A percentile compares a stretch with the other conserved stretches of the same genome.
These are phyloP conservation scores for Pseudorhiza aurosa DNA, from an alignment of 30 jellyfish, hydroid and myxozoan genomes.

Conservation along the genomic window DNA sequence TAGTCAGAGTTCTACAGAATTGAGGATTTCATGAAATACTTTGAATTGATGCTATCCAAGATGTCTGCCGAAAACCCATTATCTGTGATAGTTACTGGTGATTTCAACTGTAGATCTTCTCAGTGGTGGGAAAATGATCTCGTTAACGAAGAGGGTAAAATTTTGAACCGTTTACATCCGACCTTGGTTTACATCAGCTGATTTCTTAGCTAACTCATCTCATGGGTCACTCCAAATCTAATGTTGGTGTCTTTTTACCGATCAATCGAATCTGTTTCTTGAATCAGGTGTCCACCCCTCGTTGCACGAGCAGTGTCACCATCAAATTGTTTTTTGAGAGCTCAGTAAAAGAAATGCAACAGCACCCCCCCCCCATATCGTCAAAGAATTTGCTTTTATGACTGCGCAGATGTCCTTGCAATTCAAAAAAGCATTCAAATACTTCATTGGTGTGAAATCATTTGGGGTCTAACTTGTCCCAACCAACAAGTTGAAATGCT, in stretches of 20 bases:
- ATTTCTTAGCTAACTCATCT: too few relatives aligned
- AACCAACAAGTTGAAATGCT: slow-evolving; percentile 33
- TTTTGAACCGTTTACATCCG: slow-evolving; percentile 26
- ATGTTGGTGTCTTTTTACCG: slow-evolving; percentile 26
- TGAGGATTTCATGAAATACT: too few relatives aligned
- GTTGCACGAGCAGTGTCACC: slow-evolving; percentile 35
- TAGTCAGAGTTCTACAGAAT: too few relatives aligned
- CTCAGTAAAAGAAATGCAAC: slow-evolving; percentile 18
- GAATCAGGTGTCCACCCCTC: slow-evolving; percentile 42
- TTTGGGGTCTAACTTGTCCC: slow-evolving; percentile 4
- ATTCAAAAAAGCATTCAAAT: slow-evolving; percentile 19
- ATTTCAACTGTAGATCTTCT: too few relatives aligned
- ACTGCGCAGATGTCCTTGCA: slow-evolving; percentile 31
- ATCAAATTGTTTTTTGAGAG: slow-evolving; percentile 9
- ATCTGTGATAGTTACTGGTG: too few relatives aligned
- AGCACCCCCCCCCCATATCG: slow-evolving; percentile 62
- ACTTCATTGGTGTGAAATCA: slow-evolving; percentile 5
- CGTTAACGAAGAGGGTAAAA: too few relatives aligned
- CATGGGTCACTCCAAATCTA: slow-evolving; percentile 40
- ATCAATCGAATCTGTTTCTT: slow-evolving; percentile 41
- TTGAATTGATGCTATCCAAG: too few relatives aligned
- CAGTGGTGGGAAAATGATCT: too few relatives aligned
- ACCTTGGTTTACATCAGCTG: slow-evolving; percentile 30
- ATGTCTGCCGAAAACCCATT: too few relatives aligned
- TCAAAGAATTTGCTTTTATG: neutral